Percentiles rank a stretch among this genome's conserved stretches.
Conservation (phyloP, 2,113 vertebrate genomes). For the Hydrochoerus hydrochaeris region DNA sequence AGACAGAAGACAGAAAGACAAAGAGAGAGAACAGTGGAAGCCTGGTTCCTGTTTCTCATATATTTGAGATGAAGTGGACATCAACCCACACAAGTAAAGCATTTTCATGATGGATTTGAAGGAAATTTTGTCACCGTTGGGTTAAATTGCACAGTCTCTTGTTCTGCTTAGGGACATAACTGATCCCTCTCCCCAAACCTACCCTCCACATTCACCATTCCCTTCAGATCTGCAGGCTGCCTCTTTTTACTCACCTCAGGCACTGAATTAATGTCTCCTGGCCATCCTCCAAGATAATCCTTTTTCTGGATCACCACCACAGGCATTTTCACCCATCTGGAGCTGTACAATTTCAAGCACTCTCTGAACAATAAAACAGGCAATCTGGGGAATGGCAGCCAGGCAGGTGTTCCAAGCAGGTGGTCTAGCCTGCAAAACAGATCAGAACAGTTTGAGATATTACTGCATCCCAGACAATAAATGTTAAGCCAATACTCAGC, state of each 20-base stretch:
- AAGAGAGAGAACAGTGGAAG: not conserved
- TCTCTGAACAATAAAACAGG: not conserved
- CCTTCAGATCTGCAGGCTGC: not conserved
- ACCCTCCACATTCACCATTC: not conserved
- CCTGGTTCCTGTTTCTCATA: not conserved
- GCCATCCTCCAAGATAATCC: not conserved
- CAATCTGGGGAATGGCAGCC: not conserved
- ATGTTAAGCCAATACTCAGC: not conserved
- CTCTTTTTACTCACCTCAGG: not conserved
- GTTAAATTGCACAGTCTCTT: not conserved
- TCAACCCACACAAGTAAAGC: no score
- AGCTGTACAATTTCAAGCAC: not conserved
- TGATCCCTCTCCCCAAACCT: not conserved
- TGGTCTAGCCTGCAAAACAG: slow-evolving; percentile 28
- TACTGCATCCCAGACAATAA: slow-evolving; percentile 17
- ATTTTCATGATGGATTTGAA: not conserved
- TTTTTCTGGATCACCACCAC: not conserved
- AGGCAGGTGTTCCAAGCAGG: slow-evolving; percentile 46
- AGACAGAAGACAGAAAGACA: not conserved
- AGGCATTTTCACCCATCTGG: not conserved
- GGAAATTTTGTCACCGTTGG: not conserved
- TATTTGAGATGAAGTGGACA: not conserved
- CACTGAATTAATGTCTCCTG: not conserved
- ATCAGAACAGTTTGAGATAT: not conserved
- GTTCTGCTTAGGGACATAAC: not conserved